Evolutionary conservation across 2,113 vertebrate genomes (phyloP), one percentile per base, ranked within the genome.

Genomic region (Holacanthus passer): DNA sequence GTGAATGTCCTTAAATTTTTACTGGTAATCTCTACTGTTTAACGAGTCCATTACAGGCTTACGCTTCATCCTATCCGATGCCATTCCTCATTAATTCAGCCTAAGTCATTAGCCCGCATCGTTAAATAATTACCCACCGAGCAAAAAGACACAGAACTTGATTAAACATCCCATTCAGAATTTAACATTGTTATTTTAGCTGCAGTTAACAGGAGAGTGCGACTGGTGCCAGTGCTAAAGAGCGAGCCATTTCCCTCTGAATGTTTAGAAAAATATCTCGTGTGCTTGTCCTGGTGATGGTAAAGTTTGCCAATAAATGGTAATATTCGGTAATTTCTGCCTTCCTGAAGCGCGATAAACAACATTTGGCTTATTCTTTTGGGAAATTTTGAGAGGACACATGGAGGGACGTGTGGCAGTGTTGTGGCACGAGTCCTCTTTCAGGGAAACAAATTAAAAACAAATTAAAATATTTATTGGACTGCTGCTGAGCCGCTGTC

Each of bases 91-190:
- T 91, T 94, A 94, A 93, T 91, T 88, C 84, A 66, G 83, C 85
- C 77, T 47, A 93, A 91, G 90, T 91, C 89, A 94, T 95, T 91
- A 93, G 88, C 77, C 87, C 79, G 81, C 84, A 86, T 91, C 77
- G 72, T 92, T 93, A 92, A 88, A 91, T 93, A 94, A 94, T 92
- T 91, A 91, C 83, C 81, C 87, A 88, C 79, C 73, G 88, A 92
- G 86, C 86, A 86, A 83, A 87, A 91, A 88, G 87, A 85, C 85
- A 83, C 53, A 82, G 81, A 81, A 83, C 82, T 88, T 86, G 90
- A 91, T 93, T 82, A 89, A 91, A 76, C 59, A 83, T 84, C 90
- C 83, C 67, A 85, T 92, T 83, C 70, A 83, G 68, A 84, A 68
- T 78, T 84, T 76, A 75, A 79, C 63, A 74, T 76, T 77, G 55